Evolutionary conservation across 2,113 vertebrate species (phyloP).

Genomic region (Muntiacus muntjak): DNA sequence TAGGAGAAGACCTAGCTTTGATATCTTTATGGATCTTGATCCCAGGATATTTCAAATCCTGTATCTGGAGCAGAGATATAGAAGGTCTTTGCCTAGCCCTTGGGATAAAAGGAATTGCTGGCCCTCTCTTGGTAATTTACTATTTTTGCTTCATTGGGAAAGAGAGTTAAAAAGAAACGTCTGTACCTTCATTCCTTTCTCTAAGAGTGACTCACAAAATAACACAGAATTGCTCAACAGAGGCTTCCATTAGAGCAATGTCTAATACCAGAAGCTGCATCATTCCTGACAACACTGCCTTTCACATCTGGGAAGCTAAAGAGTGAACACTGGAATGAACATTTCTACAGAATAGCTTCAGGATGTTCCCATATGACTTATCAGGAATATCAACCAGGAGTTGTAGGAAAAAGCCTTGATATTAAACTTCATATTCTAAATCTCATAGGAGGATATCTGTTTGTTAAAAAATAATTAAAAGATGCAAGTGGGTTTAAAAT

Average conservation of each 20-base stretch:
- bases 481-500: background rate
- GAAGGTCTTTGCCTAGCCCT: background rate
- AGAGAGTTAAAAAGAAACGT: background rate
- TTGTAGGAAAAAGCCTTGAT: background rate
- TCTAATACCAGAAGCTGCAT: background rate
- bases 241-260: background rate
- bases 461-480: background rate
- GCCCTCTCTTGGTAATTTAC: background rate
- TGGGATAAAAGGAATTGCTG: background rate
- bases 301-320: background rate
- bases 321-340: background rate
- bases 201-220: background rate
- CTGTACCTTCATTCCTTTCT: background rate
- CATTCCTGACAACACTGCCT: background rate
- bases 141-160: background rate
- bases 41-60: background rate
- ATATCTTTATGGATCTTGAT: background rate
- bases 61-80: background rate
- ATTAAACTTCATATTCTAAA: background rate
- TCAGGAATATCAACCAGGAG: background rate
- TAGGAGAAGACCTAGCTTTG: background rate
- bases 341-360: background rate
- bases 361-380: background rate
- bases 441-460: background rate
- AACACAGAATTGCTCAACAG: background rate